Evolutionary conservation across 2,888 invertebrate genomes (phyloP), one percentile per base, ranked within the genome.

Genomic region (Entomobrya proxima): DNA sequence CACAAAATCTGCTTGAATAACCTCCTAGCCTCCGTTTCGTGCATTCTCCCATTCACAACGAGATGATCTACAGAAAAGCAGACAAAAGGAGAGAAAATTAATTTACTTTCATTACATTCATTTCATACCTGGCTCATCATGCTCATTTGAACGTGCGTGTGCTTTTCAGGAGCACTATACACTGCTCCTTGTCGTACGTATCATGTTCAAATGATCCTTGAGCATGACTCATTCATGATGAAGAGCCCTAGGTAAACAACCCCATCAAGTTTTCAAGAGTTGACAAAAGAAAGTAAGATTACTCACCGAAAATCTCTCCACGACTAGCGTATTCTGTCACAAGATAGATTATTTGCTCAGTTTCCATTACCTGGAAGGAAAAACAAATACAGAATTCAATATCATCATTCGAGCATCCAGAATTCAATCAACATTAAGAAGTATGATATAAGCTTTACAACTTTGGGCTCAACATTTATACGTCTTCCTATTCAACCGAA

Each of bases 1-100:
- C 97, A 96, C 85, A 99, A 94, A 91, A 99, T 98, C 94, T 99
- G 98, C 95, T 97, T 97, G 93, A 99, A 99, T 92, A 97, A 98
- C 89, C 95, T 94, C 77, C 98, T 94, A 7, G 98, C 98, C 78
- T 97, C 96, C 88, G 95, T 94, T 93, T 99, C 99, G 27, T 96
- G 95, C 96, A 99, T 97, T 88, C 97, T 94, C n/a, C 98, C 98
- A 91, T 96, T 96, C 90, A 96, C 94, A 78, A 98, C 98, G 91
- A 98, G 96, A 92, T 98, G 96, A 94, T 97, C 97, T 96, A n/a
- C n/a, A n/a, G 93, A 30, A 74, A 81, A 50, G 18, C 0, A 50
- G 11, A 64, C 44, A 44, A 67, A 13, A 21, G 15, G 15, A 40
- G 44, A 40, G 15, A 18, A 67, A 67, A 2, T 37, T 5, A 37